Base-by-base conservation (phyloP, 2,797 vertebrate genomes). In the Silurus lanzhouensis region DNA sequence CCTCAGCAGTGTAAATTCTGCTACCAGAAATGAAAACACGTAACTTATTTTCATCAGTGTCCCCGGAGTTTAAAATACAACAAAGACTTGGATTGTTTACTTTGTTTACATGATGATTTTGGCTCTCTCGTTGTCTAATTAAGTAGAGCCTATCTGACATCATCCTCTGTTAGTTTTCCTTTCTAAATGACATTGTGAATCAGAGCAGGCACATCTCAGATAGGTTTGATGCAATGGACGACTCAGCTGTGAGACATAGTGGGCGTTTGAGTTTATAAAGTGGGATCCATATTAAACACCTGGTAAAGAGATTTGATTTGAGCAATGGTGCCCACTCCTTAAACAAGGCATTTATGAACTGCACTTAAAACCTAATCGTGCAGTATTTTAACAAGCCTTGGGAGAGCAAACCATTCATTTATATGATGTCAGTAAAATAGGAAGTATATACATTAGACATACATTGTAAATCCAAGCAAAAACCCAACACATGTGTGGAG, bases 211-310 rank as follows among this genome's bases (percentile, higher is more conserved):
- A 81, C 14, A 80, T 57, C 71, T 10, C 48, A 70, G 81, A 84
- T 83, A 72, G 46, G 31, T 66, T 74, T 83, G 75, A 17, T 84
- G 67, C 82, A 48, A 38, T 57, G 84, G 52, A 14, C 31, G n/a
- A 70, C 66, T 82, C 83, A 44, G 57, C 57, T 63, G 76, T 44
- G 76, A 79, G 31, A 79, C 76, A 8, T 70, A 1, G 80, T 87
- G 84, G 88, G 87, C 86, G 58, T 57, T 87, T 83, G 85, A 87
- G 90, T 93, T 91, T 90, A 90, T 89, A 90, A 92, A 89, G 82
- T 88, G 90, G 91, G 83, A 89, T 89, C 88, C 74, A 83, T 70
- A 88, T 79, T 82, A 89, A 61, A 87, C 60, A 68, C 72, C 60
- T 91, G 88, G 90, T 83, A 72, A 91, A 92, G 88, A 84, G 70